phyloP scores from a whole-genome alignment of 1,140 invertebrate species.

The Lerema accius region DNA sequence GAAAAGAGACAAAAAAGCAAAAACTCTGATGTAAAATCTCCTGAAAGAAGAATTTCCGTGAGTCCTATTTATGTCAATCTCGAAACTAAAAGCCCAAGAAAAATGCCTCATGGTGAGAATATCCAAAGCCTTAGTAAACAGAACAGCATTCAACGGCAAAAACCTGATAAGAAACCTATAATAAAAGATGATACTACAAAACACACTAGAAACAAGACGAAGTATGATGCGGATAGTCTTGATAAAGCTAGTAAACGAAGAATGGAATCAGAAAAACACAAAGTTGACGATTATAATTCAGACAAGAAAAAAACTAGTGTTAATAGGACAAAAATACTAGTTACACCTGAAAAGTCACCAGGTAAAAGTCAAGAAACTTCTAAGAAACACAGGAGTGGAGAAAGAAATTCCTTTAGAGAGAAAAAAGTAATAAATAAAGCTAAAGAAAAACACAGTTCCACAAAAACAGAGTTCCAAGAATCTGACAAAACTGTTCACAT shows the following conservation, averaged over 20 bases:
- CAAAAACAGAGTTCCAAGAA: not conserved
- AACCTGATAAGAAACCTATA: conserved; percentile 1
- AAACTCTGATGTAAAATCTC: not conserved
- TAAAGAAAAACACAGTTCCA: conserved; percentile 6
- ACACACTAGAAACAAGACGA: not conserved
- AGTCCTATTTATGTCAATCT: conserved; percentile 16
- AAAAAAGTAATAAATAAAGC: not conserved
- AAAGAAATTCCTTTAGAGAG: conserved; percentile 3
- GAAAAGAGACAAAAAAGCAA: conserved; percentile 16
- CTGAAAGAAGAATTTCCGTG: conserved; percentile 13
- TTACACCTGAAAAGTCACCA: conserved; percentile 19
- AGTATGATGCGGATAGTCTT: not conserved
- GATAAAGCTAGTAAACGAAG: not conserved
- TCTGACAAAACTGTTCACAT: conserved; percentile 1
- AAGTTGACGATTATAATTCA: not conserved
- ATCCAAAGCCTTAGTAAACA: not conserved
- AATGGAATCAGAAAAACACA: conserved; percentile 3
- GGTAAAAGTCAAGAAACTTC: not conserved
- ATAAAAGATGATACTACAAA: conserved; percentile 1
- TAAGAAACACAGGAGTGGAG: not conserved
- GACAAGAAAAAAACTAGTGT: conserved; percentile 12
- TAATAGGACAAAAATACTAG: conserved; percentile 21
- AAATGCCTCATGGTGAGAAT: not conserved
- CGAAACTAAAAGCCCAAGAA: conserved; percentile 3
- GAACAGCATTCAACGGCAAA: conserved; percentile 4